A percentile compares a stretch with the other conserved stretches of the same genome.
phyloP scores from a whole-genome alignment of 1,140 invertebrate species.

The Drosophila truncata region DNA sequence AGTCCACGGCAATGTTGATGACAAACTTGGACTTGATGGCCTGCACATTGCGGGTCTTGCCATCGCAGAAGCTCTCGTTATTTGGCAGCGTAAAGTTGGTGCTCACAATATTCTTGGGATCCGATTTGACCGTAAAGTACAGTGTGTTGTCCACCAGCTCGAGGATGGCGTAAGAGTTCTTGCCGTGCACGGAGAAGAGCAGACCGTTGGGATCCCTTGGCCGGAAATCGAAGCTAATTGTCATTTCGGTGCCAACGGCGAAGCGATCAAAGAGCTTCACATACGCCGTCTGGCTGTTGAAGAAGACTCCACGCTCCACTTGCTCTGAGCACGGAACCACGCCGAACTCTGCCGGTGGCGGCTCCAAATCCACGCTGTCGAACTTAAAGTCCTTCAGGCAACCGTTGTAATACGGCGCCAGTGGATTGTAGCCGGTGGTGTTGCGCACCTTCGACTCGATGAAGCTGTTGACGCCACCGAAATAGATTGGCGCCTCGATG shows the following conservation, averaged over 20 bases:
- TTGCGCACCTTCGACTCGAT: conserved; percentile 57
- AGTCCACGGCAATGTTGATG: conserved; percentile 76
- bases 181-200: conserved; percentile 92
- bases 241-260: conserved; percentile 91
- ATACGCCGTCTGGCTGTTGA: conserved; percentile 86
- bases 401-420: conserved; percentile 89
- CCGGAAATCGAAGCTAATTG: conserved; percentile 94
- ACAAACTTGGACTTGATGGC: conserved; percentile 82
- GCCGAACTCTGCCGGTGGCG: conserved; percentile 86
- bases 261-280: conserved; percentile 89
- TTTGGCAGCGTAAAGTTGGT: conserved; percentile 90
- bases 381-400: conserved; percentile 94
- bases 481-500: conserved; percentile 90
- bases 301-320: conserved; percentile 95
- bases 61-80: conserved; percentile 94
- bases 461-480: conserved; percentile 89
- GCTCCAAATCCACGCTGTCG: conserved; percentile 88
- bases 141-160: conserved; percentile 95
- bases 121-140: conserved; percentile 94
- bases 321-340: conserved; percentile 93
- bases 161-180: conserved; percentile 92
- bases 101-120: conserved; percentile 90
- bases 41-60: conserved; percentile 92
- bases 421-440: conserved; percentile 33
- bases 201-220: conserved; percentile 93